Evolutionary conservation across 1,140 invertebrate species (phyloP).

Genomic region (Diachasma alloeum): DNA sequence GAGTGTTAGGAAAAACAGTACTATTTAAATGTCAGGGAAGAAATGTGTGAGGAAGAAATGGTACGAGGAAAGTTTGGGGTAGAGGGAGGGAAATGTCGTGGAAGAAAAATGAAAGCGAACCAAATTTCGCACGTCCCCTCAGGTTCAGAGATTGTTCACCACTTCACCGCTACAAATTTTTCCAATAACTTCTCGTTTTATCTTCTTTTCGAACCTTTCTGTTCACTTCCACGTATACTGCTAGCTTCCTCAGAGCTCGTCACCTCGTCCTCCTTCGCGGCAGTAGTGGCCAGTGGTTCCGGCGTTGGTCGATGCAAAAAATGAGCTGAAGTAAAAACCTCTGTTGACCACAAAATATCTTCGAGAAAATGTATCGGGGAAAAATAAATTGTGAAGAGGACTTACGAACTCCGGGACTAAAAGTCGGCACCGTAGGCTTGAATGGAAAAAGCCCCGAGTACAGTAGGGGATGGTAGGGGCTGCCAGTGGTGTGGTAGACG

Average conservation of each 20-base stretch:
- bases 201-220: constrained; percentile 21
- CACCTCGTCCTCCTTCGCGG: constrained; percentile 77
- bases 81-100: too few species aligned
- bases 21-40: too few species aligned
- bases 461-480: constrained; percentile 57
- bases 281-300: constrained; percentile 47
- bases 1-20: too few species aligned
- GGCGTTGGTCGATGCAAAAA: constrained; percentile 51
- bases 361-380: background rate
- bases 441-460: constrained; percentile 63
- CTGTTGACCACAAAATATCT: background rate
- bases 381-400: constrained; percentile 2
- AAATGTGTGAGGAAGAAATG: too few species aligned
- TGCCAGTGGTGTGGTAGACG: constrained; percentile 52
- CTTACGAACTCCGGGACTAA: constrained; percentile 48
- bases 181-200: too few species aligned
- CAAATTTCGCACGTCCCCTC: too few species aligned
- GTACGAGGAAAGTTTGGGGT: too few species aligned
- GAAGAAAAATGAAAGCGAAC: too few species aligned
- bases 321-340: constrained; percentile 36
- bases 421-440: constrained; percentile 58
- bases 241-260: constrained; percentile 75
- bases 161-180: too few species aligned
- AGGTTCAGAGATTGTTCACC: too few species aligned
- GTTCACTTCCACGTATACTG: constrained; percentile 30